Percentiles rank a stretch among this genome's conserved stretches.
Evolutionary conservation across 2,888 invertebrate genomes (phyloP).

Genomic region (Coelopa pilipes): DNA sequence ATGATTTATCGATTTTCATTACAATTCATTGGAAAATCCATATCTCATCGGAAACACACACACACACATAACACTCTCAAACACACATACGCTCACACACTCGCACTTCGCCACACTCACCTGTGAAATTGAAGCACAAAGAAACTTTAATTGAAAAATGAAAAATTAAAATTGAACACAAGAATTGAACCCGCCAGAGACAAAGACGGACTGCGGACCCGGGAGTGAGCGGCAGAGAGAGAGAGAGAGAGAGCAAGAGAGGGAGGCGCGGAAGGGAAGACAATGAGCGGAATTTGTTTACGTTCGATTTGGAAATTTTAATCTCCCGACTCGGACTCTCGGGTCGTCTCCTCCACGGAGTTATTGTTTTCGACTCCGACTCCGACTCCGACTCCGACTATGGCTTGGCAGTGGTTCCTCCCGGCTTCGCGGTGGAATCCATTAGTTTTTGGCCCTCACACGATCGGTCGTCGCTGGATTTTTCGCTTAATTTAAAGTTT

Average conservation of each 20-base stretch:
- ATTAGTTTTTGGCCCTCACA: constrained; percentile 33
- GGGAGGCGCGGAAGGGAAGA: not conserved
- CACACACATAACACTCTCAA: not conserved
- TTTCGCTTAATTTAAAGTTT: constrained; percentile 34
- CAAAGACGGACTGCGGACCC: no score
- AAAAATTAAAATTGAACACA: constrained; percentile 34
- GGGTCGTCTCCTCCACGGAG: not conserved
- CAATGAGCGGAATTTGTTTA: constrained; percentile 33
- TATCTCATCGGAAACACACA: constrained; percentile 5
- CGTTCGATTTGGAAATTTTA: constrained; percentile 23
- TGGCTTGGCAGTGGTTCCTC: not conserved
- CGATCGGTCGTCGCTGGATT: constrained; percentile 22
- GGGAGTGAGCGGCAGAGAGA: constrained; percentile 2
- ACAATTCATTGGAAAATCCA: constrained; percentile 26
- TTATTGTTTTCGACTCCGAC: constrained; percentile 24
- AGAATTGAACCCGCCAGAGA: not conserved
- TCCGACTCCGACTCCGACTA: constrained; percentile 5
- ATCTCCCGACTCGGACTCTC: not conserved
- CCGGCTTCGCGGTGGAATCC: constrained; percentile 7
- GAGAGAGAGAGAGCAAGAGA: not conserved
- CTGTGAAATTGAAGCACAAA: constrained; percentile 47
- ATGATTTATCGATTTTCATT: constrained; percentile 36
- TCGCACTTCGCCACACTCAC: constrained; percentile 38
- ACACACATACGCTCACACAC: constrained; percentile 10
- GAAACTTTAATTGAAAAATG: constrained; percentile 40